phyloP scores from a whole-genome alignment of 2,888 invertebrate genomes.

The Strigamia crassipes region DNA sequence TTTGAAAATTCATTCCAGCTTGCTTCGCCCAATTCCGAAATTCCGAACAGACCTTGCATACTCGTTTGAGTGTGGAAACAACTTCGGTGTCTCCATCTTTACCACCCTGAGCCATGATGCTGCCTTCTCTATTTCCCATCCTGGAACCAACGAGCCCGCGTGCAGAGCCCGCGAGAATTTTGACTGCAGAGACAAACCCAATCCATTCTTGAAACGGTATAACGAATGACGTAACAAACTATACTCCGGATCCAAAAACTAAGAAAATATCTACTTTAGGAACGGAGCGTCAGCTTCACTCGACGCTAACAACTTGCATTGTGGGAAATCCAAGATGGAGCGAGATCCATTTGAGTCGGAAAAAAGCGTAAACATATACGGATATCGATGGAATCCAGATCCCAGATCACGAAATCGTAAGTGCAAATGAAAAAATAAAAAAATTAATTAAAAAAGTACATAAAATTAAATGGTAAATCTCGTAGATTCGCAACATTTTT shows the following conservation, averaged over 20 bases:
- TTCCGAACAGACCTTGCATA: conserved; percentile 8
- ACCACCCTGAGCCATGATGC: conserved; percentile 17
- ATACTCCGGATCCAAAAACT: too few species aligned
- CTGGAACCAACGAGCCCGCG: neutral
- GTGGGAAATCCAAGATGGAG: neutral
- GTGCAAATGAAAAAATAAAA: neutral
- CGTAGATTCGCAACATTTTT: too few species aligned
- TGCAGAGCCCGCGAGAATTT: neutral
- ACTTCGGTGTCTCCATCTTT: conserved; percentile 18
- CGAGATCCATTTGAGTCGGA: neutral
- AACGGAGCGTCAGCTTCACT: too few species aligned
- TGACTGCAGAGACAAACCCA: neutral
- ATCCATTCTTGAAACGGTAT: neutral
- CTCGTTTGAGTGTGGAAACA: neutral
- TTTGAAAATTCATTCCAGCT: conserved; percentile 3
- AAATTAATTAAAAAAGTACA: neutral
- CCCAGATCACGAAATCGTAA: neutral
- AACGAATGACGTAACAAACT: neutral
- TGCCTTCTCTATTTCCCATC: conserved; percentile 1
- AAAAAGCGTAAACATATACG: neutral
- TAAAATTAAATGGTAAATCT: too few species aligned
- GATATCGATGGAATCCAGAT: neutral
- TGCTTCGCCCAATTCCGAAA: conserved; percentile 1
- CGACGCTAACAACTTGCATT: too few species aligned
- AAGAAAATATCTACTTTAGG: too few species aligned